These are phyloP conservation scores for Stegana nigrithorax DNA, from an alignment of 2,888 invertebrate genomes.

Conservation along the genomic window DNA sequence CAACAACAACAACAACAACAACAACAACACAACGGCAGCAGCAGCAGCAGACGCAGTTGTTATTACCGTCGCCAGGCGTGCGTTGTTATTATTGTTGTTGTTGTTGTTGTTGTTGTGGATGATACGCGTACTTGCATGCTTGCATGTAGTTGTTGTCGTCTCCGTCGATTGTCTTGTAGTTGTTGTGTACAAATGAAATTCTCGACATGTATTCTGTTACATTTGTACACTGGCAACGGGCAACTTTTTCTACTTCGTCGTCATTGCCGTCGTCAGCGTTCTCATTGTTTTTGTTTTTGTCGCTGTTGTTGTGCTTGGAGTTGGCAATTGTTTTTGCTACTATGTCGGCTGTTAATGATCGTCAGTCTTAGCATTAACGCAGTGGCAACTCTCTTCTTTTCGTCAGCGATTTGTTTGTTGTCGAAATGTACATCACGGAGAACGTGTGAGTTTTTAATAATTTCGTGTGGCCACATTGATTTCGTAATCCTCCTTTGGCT, in stretches of 20 bases:
- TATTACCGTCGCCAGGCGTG: slow-evolving; percentile 38
- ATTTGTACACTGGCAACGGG: slow-evolving; percentile 39
- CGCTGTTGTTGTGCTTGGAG: slow-evolving; percentile 36
- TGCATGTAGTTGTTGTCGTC: slow-evolving; percentile 5
- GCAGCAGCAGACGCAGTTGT: slow-evolving; percentile 37
- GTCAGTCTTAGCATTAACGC: too few relatives aligned
- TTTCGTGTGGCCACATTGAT: too few relatives aligned
- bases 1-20: slow-evolving; percentile 22
- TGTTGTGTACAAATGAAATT: slow-evolving; percentile 68
- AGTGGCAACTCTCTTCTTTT: too few relatives aligned
- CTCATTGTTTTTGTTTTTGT: slow-evolving; percentile 22
- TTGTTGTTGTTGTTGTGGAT: slow-evolving; percentile 12
- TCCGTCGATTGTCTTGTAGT: slow-evolving; percentile 68
- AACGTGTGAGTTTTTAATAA: too few relatives aligned
- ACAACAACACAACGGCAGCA: neutral
- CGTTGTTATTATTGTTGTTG: slow-evolving; percentile 44
- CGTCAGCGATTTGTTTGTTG: too few relatives aligned
- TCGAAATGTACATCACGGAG: too few relatives aligned
- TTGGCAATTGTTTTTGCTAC: slow-evolving; percentile 18
- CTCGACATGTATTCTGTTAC: slow-evolving; percentile 63
- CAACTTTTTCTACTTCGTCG: slow-evolving; percentile 43
- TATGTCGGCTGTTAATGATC: neutral
- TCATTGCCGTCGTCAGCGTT: too few relatives aligned
- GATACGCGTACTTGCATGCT: slow-evolving; percentile 5
- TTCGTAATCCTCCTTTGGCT: too few relatives aligned